Evolutionary conservation across 2,888 invertebrate genomes (phyloP), one percentile per base, ranked within the genome.

Genomic region (Megalurothrips usitatus): DNA sequence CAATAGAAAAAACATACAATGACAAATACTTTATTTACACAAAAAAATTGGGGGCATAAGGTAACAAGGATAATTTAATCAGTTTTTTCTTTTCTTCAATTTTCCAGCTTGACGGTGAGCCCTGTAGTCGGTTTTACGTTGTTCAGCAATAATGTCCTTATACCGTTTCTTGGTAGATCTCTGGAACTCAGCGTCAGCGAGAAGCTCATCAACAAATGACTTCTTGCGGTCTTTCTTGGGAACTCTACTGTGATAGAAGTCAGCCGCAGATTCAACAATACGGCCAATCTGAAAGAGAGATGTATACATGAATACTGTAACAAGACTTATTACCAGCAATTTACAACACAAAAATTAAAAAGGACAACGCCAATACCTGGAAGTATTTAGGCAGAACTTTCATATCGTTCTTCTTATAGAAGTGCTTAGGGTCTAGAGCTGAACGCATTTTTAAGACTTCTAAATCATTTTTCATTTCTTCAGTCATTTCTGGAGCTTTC

Each of bases 331-430:
- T 43, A 43, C 34, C 6, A 43, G 34, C 6, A 43, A 43, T 4
- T 43, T n/a, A 68, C 48, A 63, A 63, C 81, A 81, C 11, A 49
- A 52, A 28, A 34, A 52, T 68, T 81, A 79, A 79, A 43, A 81
- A 63, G 28, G 47, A 58, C 0, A 58, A 19, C 2, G 17, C 14
- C 17, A 14, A 14, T 58, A 95, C 95, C 90, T 96, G 96, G 88
- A 98, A 98, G 87, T 95, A 98, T 88, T 98, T 98, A 0, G 98
- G 98, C 52, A 96, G 86, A 0, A 91, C 92, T 88, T 94, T 93
- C 84, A 94, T 89, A 86, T 96, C 96, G 86, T 96, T 96, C 85
- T 95, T 94, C 87, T 98, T 98, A 88, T 98, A 99, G 88, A 98
- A 98, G 84, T 93, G 93, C 87, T 97, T 97, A 0, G 97, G 96